phyloP scores from a whole-genome alignment of 2,113 vertebrate species.

The Hippolais icterina region DNA sequence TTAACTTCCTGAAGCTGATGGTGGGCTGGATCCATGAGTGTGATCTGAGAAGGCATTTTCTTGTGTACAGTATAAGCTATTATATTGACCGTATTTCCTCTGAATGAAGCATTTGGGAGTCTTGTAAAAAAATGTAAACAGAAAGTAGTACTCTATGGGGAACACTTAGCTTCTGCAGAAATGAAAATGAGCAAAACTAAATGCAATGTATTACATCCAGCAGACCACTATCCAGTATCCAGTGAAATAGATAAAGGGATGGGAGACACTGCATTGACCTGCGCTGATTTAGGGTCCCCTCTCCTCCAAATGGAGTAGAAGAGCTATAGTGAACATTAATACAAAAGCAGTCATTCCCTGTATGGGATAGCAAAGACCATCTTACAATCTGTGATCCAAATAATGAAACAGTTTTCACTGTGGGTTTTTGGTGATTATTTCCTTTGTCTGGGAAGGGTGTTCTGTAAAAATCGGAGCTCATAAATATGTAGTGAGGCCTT shows the following conservation, averaged over 20 bases:
- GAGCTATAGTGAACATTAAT: not conserved
- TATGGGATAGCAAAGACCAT: not conserved
- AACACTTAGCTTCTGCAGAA: not conserved
- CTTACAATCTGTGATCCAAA: not conserved
- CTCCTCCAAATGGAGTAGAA: not conserved
- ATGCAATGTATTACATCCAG: not conserved
- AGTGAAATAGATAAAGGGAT: not conserved
- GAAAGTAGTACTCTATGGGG: not conserved
- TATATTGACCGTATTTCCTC: not conserved
- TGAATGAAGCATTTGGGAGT: not conserved
- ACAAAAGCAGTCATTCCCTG: not conserved
- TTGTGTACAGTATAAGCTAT: not conserved
- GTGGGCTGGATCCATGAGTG: not conserved
- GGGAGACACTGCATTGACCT: rapidly evolving
- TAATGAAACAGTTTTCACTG: not conserved
- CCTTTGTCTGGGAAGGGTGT: not conserved
- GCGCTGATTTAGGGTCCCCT: not conserved
- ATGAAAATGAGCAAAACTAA: not conserved
- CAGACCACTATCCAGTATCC: not conserved
- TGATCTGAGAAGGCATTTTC: not conserved
- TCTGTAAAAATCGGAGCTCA: not conserved
- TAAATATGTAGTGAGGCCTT: not conserved
- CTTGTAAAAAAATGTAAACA: not conserved
- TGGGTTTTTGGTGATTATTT: not conserved
- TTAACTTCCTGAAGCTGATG: not conserved